Evolutionary conservation across 2,113 vertebrate genomes (phyloP), one percentile per base, ranked within the genome.

Genomic region (Serinus canaria): DNA sequence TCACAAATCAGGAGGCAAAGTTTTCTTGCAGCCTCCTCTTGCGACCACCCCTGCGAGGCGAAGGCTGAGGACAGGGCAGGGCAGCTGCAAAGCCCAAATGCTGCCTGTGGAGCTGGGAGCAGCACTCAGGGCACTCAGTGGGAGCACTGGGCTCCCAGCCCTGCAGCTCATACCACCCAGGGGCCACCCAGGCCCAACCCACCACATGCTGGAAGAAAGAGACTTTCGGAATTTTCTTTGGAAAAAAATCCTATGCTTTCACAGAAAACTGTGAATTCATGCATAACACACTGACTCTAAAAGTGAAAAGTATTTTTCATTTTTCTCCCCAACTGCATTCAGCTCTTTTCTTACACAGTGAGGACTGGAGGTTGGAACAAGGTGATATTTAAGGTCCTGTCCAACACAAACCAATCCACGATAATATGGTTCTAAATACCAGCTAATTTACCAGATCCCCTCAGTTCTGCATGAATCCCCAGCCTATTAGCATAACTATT

Each of bases 401-500:
- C 87, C 64, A 70, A 43, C 5, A 15, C 31, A 70, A 83, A 63
- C 35, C 41, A 56, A 22, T 43, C 49, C 50, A 70, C 10, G 8
- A 83, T 37, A n/a, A 72, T 31, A 49, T 11, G 8, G 63, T 13
- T 76, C 25, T 37, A 49, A 76, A 76, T 55, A 55, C n/a, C 90
- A 78, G 55, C 68, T 83, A 86, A 87, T 92, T 93, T 90, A 83
- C 66, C 83, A 60, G 43, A 24, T 9, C 37, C n/a, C 39, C 37
- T 53, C 23, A 24, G 14, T 69, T 64, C 56, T 62, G 39, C 92
- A 90, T 18, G 47, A 93, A 94, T 72, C 88, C 73, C 35, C 76
- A 78, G 63, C 75, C 46, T 74, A 95, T 94, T 94, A 93, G 86
- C 84, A 93, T 91, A 93, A 84, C 80, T 79, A 89, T 93, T 94